Conservation (phyloP, 2,888 invertebrate genomes). For the Oligia latruncula region DNA sequence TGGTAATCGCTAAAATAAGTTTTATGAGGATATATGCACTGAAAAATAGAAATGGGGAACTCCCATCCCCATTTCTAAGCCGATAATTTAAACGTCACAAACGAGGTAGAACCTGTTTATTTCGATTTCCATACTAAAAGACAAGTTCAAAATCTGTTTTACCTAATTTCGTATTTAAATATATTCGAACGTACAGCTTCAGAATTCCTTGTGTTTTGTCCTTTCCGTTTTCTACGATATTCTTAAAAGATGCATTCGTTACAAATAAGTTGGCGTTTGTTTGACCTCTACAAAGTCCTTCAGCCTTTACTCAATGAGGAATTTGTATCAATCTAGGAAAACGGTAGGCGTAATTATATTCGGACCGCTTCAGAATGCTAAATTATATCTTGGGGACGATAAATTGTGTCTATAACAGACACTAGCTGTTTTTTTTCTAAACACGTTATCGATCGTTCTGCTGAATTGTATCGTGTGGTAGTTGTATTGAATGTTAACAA, state of each 20-base stretch:
- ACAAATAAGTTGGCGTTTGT: constrained; percentile 10
- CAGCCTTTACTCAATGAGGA: constrained; percentile 15
- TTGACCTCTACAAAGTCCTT: constrained; percentile 33
- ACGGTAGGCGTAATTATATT: constrained; percentile 7
- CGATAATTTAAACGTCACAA: constrained; percentile 28
- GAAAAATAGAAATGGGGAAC: neutral
- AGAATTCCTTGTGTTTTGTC: constrained; percentile 44
- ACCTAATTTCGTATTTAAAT: constrained; percentile 64
- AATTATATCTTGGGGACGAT: constrained; percentile 11
- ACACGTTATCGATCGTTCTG: neutral
- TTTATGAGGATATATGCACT: neutral
- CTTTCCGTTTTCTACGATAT: constrained; percentile 34
- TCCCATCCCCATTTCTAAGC: neutral
- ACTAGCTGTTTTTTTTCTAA: neutral
- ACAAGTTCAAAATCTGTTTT: constrained; percentile 47
- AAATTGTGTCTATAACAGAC: neutral
- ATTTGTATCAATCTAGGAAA: constrained; percentile 24
- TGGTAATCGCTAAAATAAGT: neutral
- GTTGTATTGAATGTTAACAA: constrained; percentile 11
- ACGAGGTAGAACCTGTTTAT: constrained; percentile 33
- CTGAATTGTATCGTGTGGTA: neutral
- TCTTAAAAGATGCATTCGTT: constrained; percentile 31
- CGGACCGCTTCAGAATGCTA: neutral
- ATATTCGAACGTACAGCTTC: constrained; percentile 52
- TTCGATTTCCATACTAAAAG: constrained; percentile 59